These are phyloP conservation scores for Caenorhabditis panamensis DNA, from an alignment of 2,888 invertebrate genomes.

Conservation along the genomic window DNA sequence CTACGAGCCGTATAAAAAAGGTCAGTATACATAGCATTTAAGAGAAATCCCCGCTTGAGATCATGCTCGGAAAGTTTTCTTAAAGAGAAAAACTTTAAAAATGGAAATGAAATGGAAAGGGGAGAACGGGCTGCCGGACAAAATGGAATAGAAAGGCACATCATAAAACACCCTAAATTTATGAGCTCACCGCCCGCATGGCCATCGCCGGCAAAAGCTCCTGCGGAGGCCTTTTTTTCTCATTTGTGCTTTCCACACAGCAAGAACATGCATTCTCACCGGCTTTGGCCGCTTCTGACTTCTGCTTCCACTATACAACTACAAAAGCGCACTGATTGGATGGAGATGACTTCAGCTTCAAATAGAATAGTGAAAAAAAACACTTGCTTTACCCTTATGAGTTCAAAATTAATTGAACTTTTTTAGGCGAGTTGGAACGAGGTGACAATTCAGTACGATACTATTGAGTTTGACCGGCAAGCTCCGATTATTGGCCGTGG, in stretches of 20 bases:
- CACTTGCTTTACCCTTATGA: no score
- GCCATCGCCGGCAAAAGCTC: conserved; percentile 20
- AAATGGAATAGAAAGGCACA: conserved; percentile 48
- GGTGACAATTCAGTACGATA: conserved; percentile 70
- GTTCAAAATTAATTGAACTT: neutral
- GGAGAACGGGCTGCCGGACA: conserved; percentile 22
- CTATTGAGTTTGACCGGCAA: conserved; percentile 70
- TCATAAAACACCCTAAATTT: conserved; percentile 57
- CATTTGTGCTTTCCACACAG: conserved; percentile 22
- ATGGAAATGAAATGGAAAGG: conserved; percentile 14
- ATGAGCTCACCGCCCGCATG: conserved; percentile 44
- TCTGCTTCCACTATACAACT: neutral
- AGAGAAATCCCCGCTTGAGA: no score
- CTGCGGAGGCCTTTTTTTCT: conserved; percentile 18
- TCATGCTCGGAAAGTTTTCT: neutral
- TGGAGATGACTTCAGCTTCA: neutral
- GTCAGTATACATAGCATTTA: no score
- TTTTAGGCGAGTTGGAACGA: conserved; percentile 74
- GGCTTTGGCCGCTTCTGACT: neutral
- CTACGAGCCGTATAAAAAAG: no score
- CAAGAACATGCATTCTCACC: conserved; percentile 1
- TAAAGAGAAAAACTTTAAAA: neutral
- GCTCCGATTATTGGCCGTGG: conserved; percentile 77
- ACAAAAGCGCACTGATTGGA: neutral
- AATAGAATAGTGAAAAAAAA: no score